Percentiles rank a stretch among this genome's conserved stretches.
Evolutionary conservation across 92 coral and sea anemone genomes (phyloP).

Genomic region (Isaurus tuberculatus): DNA sequence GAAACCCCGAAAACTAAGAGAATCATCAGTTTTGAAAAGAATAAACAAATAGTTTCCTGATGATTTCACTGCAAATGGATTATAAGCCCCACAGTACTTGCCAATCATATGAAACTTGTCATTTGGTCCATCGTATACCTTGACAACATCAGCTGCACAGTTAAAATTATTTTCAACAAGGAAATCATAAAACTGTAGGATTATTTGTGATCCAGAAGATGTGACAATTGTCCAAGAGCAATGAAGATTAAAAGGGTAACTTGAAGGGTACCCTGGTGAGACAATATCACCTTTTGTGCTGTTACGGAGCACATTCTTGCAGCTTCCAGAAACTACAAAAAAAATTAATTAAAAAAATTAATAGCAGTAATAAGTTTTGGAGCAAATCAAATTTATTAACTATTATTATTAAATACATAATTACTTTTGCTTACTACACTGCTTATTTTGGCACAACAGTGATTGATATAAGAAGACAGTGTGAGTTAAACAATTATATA

Average conservation of each 20-base stretch:
- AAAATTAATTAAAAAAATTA: no score
- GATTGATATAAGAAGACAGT: no score
- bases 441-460: no score
- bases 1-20: conserved; percentile 70
- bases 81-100: conserved; percentile 69
- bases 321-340: conserved; percentile 58
- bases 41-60: conserved; percentile 66
- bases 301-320: conserved; percentile 12
- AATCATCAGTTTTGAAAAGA: conserved; percentile 69
- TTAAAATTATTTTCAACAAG: conserved; percentile 60
- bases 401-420: no score
- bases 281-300: conserved; percentile 65
- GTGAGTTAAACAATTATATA: no score
- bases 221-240: conserved; percentile 88
- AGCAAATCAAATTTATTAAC: no score
- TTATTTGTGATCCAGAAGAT: conserved; percentile 68
- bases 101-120: conserved; percentile 62
- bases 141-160: conserved; percentile 69
- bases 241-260: conserved; percentile 58
- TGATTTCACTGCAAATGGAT: conserved; percentile 68
- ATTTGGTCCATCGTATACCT: conserved; percentile 77
- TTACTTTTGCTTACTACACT: no score
- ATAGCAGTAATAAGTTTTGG: neutral
- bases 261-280: conserved; percentile 79
- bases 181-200: conserved; percentile 66